Evolutionary conservation across 2,888 invertebrate species (phyloP), one percentile per base, ranked within the genome.

Genomic region (Drosophila antonietae): DNA sequence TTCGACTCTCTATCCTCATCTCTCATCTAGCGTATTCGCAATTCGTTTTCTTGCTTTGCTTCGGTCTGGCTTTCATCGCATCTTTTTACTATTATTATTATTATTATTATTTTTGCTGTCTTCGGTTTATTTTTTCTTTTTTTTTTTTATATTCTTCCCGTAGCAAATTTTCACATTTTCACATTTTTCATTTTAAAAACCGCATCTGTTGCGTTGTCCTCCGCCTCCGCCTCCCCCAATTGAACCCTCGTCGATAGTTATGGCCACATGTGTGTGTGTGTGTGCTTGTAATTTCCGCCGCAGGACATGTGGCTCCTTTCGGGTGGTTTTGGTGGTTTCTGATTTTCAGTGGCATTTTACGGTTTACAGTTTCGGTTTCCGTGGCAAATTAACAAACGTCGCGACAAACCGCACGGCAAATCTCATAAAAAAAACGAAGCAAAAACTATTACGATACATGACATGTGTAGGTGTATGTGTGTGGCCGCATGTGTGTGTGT

Each of bases 361-460:
- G 46, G 61, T 46, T 55, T 28, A n/a, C 55, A 41, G 55, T 41
- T 56, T 39, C 28, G 55, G 28, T 68, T 82, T 88, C 72, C 83
- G 88, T 76, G 88, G 88, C 83, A 83, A 83, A 83, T 83, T 83
- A 89, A 79, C 83, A 83, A 88, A 83, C 73, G 83, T 88, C 90
- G 83, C 88, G 88, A 85, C 88, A 88, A 85, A 90, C 81, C 77
- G 73, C 81, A 80, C 60, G 65, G 35, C 37, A 57, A 70, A 78
- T 44, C 49, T 28, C 15, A 28, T 15, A 18, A 65, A 60, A 57
- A 55, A 51, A 20, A 20, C 12, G 28, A 49, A 47, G 28, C 23
- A 61, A 68, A 83, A 83, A 89, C 83, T 89, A 88, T 73, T 57
- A 51, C 56, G 49, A 33, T 65, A 37, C 46, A 37, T 58, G 49